Evolutionary conservation across 2,888 invertebrate genomes (phyloP), one percentile per base, ranked within the genome.

Genomic region (Anorthoa munda): DNA sequence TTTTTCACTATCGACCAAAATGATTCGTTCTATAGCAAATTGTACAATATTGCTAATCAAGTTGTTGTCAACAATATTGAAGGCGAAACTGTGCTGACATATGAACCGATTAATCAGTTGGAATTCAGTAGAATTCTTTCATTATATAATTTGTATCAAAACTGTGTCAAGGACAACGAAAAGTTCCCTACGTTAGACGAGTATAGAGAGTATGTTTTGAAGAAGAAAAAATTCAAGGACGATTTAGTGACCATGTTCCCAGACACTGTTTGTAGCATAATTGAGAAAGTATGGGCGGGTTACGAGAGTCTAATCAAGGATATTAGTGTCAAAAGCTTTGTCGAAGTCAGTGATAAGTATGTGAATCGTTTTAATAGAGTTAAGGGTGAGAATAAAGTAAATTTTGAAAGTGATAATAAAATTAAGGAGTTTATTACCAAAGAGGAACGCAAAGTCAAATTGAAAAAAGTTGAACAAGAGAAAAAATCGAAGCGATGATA

Each of bases 401-500:
- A 45, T 12, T 77, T 75, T 55, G 13, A 60, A 68, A 75, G n/a
- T 21, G 53, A 75, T 68, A 2, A 45, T 15, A 11, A 53, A n/a
- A 60, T 75, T 26, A 26, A 0, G 1, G 11, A 55, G 11, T 68
- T 77, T 21, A 17, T 75, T 45, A 0, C 2, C 15, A 26, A 48
- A 60, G 77, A 75, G 21, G 75, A 75, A 77, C 18, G 15, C 7
- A 77, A 60, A 75, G 69, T 75, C 0, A 75, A 75, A 15, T 77
- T 75, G 21, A 77, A 60, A 75, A 75, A 0, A 39, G 39, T 21
- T 18, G 12, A 26, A 12, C 17, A 58, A n/a, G 11, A 0, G 0
- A 39, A 17, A 18, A 21, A 2, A 9, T n/a, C n/a, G n/a, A n/a
- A n/a, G n/a, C n/a, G n/a, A n/a, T n/a, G n/a, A n/a, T n/a, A n/a